These are phyloP conservation scores for Parnassius smintheus DNA, from an alignment of 2,888 invertebrate genomes.

Conservation along the genomic window DNA sequence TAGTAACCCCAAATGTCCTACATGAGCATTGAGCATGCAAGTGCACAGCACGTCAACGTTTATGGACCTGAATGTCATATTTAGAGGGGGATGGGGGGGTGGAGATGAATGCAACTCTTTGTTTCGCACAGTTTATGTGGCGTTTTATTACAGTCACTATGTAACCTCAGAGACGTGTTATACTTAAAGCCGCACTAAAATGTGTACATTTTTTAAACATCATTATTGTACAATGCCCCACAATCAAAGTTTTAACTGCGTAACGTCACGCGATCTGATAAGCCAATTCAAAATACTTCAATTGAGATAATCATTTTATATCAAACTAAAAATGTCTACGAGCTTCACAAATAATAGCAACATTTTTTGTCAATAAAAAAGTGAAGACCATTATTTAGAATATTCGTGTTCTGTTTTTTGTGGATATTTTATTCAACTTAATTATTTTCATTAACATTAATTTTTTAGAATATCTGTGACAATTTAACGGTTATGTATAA, in stretches of 20 bases:
- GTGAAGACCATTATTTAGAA: no score
- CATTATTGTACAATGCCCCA: slow-evolving; percentile 22
- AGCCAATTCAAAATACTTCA: slow-evolving; percentile 10
- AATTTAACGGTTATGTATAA: slow-evolving; percentile 2
- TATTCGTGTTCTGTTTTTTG: no score
- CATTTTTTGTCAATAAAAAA: not conserved
- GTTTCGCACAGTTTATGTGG: slow-evolving; percentile 55
- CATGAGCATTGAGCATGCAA: slow-evolving; percentile 39
- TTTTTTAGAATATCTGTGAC: no score
- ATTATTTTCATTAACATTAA: no score
- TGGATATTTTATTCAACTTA: no score
- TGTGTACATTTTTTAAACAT: slow-evolving; percentile 19
- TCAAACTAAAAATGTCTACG: slow-evolving; percentile 2
- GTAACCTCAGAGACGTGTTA: slow-evolving; percentile 35
- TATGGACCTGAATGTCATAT: slow-evolving; percentile 53
- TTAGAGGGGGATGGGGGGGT: slow-evolving; percentile 38
- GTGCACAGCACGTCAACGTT: slow-evolving; percentile 44
- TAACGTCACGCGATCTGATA: slow-evolving; percentile 26
- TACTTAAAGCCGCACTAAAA: slow-evolving; percentile 20
- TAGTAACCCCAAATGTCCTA: slow-evolving; percentile 30
- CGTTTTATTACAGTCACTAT: slow-evolving; percentile 45
- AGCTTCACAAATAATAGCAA: no score
- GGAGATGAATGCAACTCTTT: slow-evolving; percentile 61
- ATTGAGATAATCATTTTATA: slow-evolving; percentile 20
- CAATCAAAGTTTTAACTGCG: slow-evolving; percentile 13